A percentile compares a stretch with the other conserved stretches of the same genome.
phyloP scores from a whole-genome alignment of 2,797 vertebrate genomes.

The Huso huso region DNA sequence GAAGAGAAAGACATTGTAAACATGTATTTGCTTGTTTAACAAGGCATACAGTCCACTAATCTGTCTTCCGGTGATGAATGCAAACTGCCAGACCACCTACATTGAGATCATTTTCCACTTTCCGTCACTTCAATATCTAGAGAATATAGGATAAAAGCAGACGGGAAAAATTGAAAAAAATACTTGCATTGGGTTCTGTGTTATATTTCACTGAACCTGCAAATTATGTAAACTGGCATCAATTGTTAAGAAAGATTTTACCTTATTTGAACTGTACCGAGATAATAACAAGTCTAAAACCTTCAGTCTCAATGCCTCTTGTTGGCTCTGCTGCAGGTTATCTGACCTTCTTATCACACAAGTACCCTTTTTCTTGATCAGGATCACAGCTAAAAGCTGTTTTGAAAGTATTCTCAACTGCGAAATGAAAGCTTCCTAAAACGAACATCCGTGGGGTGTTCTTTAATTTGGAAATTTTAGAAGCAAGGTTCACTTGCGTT shows the following conservation, averaged over 20 bases:
- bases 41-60: slow-evolving; percentile 17
- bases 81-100: slow-evolving; percentile 31
- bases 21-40: slow-evolving; percentile 24
- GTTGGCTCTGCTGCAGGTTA: slow-evolving; percentile 32
- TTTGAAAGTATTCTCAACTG: slow-evolving; percentile 30
- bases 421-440: slow-evolving; percentile 37
- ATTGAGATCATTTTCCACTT: slow-evolving; percentile 31
- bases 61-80: slow-evolving; percentile 31
- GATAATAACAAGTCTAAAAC: too few relatives aligned
- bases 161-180: slow-evolving; percentile 26
- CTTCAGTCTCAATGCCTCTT: too few relatives aligned
- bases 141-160: slow-evolving; percentile 38
- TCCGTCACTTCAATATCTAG: slow-evolving; percentile 39
- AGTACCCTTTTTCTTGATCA: slow-evolving; percentile 34
- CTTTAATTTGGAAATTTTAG: neutral
- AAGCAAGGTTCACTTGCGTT: too few relatives aligned
- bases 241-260: slow-evolving; percentile 42
- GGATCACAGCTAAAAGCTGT: neutral
- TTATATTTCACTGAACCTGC: slow-evolving; percentile 37
- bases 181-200: slow-evolving; percentile 38
- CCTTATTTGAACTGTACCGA: slow-evolving; percentile 33
- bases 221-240: slow-evolving; percentile 37
- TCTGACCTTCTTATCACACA: slow-evolving; percentile 46
- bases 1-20: neutral
- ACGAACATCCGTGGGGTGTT: slow-evolving; percentile 16